Conservation (phyloP, 1,140 invertebrate species). For the Proctacanthus coquilletti region DNA sequence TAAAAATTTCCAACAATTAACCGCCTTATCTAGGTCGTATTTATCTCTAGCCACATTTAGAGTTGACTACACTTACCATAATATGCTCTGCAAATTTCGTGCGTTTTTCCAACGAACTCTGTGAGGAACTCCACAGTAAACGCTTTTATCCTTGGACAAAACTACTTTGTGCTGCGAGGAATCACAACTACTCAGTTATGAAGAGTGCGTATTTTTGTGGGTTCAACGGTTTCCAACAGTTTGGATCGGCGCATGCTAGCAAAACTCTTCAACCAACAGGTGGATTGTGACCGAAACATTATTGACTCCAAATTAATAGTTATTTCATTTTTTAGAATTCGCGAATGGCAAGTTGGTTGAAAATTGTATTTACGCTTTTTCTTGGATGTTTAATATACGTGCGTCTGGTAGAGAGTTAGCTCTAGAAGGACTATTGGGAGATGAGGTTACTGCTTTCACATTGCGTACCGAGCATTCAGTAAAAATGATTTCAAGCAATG, state of each 20-base stretch:
- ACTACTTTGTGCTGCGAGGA: background rate
- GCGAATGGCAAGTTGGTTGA: no score
- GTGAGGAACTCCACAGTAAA: no score
- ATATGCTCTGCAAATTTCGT: no score
- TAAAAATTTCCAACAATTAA: no score
- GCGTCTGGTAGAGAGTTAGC: conserved; percentile 8
- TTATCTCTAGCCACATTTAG: no score
- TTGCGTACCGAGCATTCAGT: no score
- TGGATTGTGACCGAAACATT: background rate
- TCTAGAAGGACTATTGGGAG: conserved; percentile 3
- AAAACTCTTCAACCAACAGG: background rate
- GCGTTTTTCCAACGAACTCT: no score
- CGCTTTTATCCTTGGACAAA: no score
- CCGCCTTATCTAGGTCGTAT: no score
- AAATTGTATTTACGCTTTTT: no score
- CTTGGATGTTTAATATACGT: conserved; percentile 3
- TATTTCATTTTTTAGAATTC: background rate
- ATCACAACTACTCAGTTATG: background rate
- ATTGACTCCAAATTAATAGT: background rate
- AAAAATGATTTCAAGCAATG: no score
- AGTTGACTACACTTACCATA: no score
- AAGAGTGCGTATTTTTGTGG: conserved; percentile 1
- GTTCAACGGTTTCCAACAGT: conserved; percentile 1
- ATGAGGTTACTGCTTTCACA: background rate
- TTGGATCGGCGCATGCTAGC: background rate